Percentiles rank a stretch among this genome's conserved stretches.
phyloP scores from a whole-genome alignment of 2,797 vertebrate genomes.

The Crocodylus rhombifer region DNA sequence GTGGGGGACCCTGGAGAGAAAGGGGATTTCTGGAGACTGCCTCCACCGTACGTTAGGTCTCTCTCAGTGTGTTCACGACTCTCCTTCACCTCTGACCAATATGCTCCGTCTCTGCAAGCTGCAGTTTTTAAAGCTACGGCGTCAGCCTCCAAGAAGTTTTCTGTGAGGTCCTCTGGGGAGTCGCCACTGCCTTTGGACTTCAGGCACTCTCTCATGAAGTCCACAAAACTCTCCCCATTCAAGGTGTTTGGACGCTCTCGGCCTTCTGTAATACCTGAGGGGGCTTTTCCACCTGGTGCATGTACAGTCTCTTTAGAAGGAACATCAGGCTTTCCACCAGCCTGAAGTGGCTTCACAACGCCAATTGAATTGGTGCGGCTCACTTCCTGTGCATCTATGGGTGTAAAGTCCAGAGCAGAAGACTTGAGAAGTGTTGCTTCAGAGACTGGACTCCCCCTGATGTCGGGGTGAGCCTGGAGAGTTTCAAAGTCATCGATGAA shows the following conservation, averaged over 20 bases:
- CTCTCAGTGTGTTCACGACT: not conserved
- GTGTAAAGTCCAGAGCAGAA: too few species aligned
- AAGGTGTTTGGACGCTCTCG: not conserved
- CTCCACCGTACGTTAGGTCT: not conserved
- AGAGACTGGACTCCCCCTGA: not conserved
- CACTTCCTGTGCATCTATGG: not conserved
- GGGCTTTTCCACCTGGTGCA: not conserved
- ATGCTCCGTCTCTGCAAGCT: not conserved
- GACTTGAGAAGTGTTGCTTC: not conserved
- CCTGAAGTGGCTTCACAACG: not conserved
- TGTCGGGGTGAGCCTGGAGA: not conserved
- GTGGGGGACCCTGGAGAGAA: constrained; percentile 50
- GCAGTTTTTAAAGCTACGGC: not conserved
- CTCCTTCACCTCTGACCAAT: constrained; percentile 3
- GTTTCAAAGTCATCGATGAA: not conserved
- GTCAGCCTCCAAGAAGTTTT: constrained; percentile 26
- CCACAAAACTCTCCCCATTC: constrained; percentile 81
- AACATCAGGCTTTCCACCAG: not conserved
- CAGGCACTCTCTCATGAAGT: constrained; percentile 86
- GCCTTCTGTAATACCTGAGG: not conserved
- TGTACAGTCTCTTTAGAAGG: not conserved
- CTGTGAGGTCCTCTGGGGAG: constrained; percentile 65
- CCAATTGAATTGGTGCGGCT: not conserved
- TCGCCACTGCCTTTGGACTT: constrained; percentile 78
- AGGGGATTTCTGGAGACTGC: not conserved